Evolutionary conservation across 2,113 vertebrate genomes (phyloP).

Genomic region (Ophthalmolycus amberensis): DNA sequence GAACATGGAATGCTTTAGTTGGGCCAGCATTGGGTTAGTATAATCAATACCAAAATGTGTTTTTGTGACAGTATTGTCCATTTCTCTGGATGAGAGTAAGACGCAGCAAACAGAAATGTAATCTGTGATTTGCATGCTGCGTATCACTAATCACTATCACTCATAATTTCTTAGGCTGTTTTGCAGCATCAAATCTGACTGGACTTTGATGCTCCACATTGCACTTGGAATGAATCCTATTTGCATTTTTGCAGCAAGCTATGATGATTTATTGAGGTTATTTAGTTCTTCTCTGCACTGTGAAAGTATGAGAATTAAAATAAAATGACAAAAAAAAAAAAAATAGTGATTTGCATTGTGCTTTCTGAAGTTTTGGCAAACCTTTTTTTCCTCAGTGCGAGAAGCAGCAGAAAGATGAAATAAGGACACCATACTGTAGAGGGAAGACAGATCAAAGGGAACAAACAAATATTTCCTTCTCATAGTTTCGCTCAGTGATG

Average conservation of each 20-base stretch:
- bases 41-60: not conserved
- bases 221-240: slow-evolving; percentile 10
- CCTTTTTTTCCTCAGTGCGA: slow-evolving; percentile 5
- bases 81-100: not conserved
- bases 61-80: not conserved
- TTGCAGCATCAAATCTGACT: slow-evolving; percentile 22
- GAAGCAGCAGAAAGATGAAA: slow-evolving; percentile 25
- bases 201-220: slow-evolving; percentile 31
- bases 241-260: slow-evolving; percentile 21
- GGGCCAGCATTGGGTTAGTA: not conserved
- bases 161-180: slow-evolving; percentile 35
- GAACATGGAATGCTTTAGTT: not conserved
- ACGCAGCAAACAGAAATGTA: not conserved
- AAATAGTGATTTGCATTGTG: slow-evolving; percentile 11
- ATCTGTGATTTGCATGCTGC: not conserved
- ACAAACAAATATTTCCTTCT: slow-evolving; percentile 5
- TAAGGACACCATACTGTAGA: not conserved
- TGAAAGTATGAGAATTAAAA: not conserved
- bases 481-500: not conserved
- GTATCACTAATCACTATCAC: not conserved
- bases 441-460: slow-evolving; percentile 19
- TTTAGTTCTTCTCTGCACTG: not conserved
- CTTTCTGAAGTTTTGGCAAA: slow-evolving; percentile 13
- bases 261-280: not conserved
- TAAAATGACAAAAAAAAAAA: not conserved